A percentile compares a stretch with the other conserved stretches of the same genome.
These are phyloP conservation scores for Acleris literana DNA, from an alignment of 2,888 invertebrate species.

Conservation along the genomic window DNA sequence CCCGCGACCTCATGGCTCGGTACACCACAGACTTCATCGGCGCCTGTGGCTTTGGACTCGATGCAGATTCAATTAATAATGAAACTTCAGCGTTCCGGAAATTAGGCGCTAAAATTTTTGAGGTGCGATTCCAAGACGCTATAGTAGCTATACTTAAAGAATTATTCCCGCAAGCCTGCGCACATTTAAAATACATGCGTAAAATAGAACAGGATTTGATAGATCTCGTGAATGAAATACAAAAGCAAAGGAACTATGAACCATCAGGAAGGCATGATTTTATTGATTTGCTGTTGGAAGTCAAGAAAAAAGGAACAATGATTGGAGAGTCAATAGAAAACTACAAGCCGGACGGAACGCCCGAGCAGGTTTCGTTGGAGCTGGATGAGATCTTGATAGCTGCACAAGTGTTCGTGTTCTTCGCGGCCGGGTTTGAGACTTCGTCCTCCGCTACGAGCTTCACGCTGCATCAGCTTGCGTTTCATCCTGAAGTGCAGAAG, in stretches of 20 bases:
- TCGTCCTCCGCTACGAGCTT: constrained; percentile 63
- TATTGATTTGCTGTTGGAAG: constrained; percentile 59
- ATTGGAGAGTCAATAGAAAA: constrained; percentile 57
- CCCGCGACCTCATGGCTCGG: constrained; percentile 65
- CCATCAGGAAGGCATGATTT: constrained; percentile 61
- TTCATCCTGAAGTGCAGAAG: constrained; percentile 52
- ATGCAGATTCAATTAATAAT: constrained; percentile 58
- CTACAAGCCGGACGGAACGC: constrained; percentile 48
- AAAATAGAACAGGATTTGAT: constrained; percentile 53
- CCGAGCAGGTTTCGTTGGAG: constrained; percentile 29
- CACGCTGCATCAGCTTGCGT: constrained; percentile 63
- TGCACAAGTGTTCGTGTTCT: constrained; percentile 46
- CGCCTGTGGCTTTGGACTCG: constrained; percentile 64
- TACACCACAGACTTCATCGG: constrained; percentile 68
- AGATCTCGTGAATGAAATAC: constrained; percentile 55
- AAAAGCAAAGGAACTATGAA: constrained; percentile 55
- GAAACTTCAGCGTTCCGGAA: constrained; percentile 61
- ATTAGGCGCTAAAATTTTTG: constrained; percentile 56
- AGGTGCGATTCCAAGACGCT: constrained; percentile 42
- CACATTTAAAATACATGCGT: constrained; percentile 48
- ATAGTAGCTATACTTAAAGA: constrained; percentile 52
- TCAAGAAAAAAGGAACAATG: constrained; percentile 54
- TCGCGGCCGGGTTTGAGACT: constrained; percentile 65
- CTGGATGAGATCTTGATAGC: constrained; percentile 35
- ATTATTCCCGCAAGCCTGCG: constrained; percentile 52